Percentiles rank a stretch among this genome's conserved stretches.
Evolutionary conservation across 2,888 invertebrate species (phyloP).

Genomic region (Caenorhabditis afra): DNA sequence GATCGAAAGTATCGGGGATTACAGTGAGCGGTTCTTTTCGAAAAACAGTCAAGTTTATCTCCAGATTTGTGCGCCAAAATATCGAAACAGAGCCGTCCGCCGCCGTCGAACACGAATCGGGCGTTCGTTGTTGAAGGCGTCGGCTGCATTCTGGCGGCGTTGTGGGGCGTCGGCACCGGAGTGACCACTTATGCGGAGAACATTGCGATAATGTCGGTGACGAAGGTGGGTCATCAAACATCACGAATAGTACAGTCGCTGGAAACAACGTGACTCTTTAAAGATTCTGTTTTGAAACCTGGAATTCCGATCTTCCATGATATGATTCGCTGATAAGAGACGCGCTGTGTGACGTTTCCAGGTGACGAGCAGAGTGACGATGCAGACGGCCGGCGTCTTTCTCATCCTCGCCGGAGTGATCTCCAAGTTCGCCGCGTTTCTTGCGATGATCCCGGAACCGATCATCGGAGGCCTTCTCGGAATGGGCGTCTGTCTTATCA

Average conservation of each 20-base stretch:
- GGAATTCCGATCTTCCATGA: background rate
- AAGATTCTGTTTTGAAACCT: background rate
- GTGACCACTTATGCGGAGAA: constrained; percentile 77
- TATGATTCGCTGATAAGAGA: constrained; percentile 6
- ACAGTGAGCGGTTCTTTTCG: constrained; percentile 24
- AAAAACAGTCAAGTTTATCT: background rate
- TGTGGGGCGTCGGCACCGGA: constrained; percentile 73
- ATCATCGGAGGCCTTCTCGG: constrained; percentile 75
- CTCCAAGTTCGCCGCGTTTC: constrained; percentile 73
- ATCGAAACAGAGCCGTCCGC: constrained; percentile 70
- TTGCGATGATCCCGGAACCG: constrained; percentile 75
- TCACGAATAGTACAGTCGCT: too few species aligned
- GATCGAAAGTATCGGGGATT: constrained; percentile 75
- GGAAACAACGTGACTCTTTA: constrained; percentile 6
- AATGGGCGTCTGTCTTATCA: constrained; percentile 75
- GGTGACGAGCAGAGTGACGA: constrained; percentile 74
- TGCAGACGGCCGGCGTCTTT: constrained; percentile 75
- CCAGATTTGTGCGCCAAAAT: constrained; percentile 60
- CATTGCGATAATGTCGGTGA: constrained; percentile 74
- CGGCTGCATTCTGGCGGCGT: constrained; percentile 70
- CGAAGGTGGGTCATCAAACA: constrained; percentile 49
- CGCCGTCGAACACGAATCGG: constrained; percentile 70
- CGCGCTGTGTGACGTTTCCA: constrained; percentile 11
- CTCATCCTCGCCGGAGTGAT: constrained; percentile 61
- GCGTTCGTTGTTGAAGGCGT: constrained; percentile 76